These are phyloP conservation scores for Siniperca obscura DNA, from an alignment of 2,797 vertebrate species.

Conservation along the genomic window DNA sequence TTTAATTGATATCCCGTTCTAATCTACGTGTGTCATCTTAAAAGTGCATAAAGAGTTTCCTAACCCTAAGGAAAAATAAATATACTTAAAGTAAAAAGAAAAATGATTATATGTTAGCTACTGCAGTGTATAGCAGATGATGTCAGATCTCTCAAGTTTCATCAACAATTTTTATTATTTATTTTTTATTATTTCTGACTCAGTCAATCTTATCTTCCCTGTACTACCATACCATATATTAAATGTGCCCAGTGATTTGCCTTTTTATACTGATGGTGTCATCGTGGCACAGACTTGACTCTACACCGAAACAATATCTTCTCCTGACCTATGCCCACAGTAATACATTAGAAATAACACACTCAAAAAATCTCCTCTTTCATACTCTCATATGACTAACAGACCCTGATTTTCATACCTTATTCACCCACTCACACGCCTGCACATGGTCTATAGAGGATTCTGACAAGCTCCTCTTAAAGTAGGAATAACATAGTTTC, in stretches of 20 bases:
- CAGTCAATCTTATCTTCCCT: slow-evolving; percentile 20
- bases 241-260: slow-evolving; percentile 22
- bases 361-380: slow-evolving; percentile 35
- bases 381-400: slow-evolving; percentile 47
- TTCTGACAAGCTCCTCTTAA: slow-evolving; percentile 37
- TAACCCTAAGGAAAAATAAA: too few species aligned
- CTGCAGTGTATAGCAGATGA: background rate
- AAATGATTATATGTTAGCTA: background rate
- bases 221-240: slow-evolving; percentile 6
- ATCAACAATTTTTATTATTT: background rate
- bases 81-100: background rate
- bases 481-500: slow-evolving; percentile 28
- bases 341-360: slow-evolving; percentile 42
- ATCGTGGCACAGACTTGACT: slow-evolving; percentile 32
- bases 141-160: slow-evolving; percentile 4
- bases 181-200: background rate
- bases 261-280: slow-evolving; percentile 10
- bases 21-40: background rate
- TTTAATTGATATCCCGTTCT: background rate
- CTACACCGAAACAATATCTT: background rate
- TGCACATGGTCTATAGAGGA: slow-evolving; percentile 39
- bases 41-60: background rate
- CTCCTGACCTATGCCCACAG: slow-evolving; percentile 45
- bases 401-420: slow-evolving; percentile 52
- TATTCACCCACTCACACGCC: slow-evolving; percentile 58